Percentiles rank a stretch among this genome's conserved stretches.
These are phyloP conservation scores for Philaethria dido DNA, from an alignment of 2,888 invertebrate species.

Conservation along the genomic window DNA sequence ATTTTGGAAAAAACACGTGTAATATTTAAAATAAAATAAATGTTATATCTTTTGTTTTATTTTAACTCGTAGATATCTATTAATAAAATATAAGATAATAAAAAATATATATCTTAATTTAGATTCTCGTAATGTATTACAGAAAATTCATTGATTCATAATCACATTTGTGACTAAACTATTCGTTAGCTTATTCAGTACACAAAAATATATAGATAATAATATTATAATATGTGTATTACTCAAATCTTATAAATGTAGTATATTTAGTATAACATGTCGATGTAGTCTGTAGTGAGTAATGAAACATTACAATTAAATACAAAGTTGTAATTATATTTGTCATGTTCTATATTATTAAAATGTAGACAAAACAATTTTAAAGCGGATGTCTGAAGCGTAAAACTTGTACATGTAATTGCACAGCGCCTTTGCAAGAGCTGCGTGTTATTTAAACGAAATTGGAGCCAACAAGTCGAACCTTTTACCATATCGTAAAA, in stretches of 20 bases:
- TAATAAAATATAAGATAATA: no score
- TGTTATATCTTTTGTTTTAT: not conserved
- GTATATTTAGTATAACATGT: not conserved
- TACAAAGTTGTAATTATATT: not conserved
- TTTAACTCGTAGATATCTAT: no score
- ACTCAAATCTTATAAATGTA: not conserved
- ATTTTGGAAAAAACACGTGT: not conserved
- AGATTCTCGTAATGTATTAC: no score
- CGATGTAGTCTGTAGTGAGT: not conserved
- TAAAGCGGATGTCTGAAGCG: slow-evolving; percentile 9
- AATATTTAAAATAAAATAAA: not conserved
- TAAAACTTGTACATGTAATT: slow-evolving; percentile 22
- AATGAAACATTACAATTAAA: not conserved
- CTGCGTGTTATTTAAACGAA: slow-evolving; percentile 38
- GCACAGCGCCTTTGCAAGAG: slow-evolving; percentile 10
- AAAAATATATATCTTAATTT: no score
- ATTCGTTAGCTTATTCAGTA: no score
- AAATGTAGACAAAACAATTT: slow-evolving; percentile 3
- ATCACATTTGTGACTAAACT: no score
- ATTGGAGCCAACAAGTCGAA: slow-evolving; percentile 49
- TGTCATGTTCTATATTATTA: slow-evolving; percentile 8
- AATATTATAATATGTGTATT: no score
- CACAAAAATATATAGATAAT: no score
- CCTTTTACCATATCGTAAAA: slow-evolving; percentile 54
- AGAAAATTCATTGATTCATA: no score